Base-by-base conservation (phyloP, 2,797 vertebrate genomes). In the Ptychobarbus kaznakovi region DNA sequence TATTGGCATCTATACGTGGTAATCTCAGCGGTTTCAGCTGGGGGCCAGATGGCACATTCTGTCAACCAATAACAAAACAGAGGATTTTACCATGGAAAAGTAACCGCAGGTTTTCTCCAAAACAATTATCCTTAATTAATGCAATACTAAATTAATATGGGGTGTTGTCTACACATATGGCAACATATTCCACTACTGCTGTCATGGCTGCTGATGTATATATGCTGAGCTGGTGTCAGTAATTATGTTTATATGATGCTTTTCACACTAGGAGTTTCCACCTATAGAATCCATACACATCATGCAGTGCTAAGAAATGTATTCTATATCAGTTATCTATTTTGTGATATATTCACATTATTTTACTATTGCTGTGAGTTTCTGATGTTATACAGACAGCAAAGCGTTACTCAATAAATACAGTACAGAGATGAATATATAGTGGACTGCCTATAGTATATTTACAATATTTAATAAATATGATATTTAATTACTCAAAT, bases 111-210 rank as follows among this genome's bases (percentile, higher is more conserved):
- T 72, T 90, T 92, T 15, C 66, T 73, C 90, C 86, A 90, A 92
- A 89, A 88, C 90, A 80, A 90, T 93, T 90, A 91, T 72, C 88
- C 82, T 81, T 91, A 93, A 93, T 92, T 75, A 91, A 93, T 90
- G 53, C 86, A 56, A 56, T 63, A 58, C 40, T 77, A 40, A 80
- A 90, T 93, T 91, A 88, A 92, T 90, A 49, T 46, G 68, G 22
- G 69, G 65, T 73, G 87, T 66, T 89, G 89, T 79, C 82, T 83
- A 89, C 82, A 82, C 78, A 82, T 89, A 88, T 88, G 83, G 89
- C 81, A 90, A 91, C 72, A 38, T 84, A 73, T 90, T 91, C 86
- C 85, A 89, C 85, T 79, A 80, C 84, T 87, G 73, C 51, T 76
- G 82, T 88, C 79, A 49, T 81, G 86, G 68, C 40, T 66, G 80